Evolutionary conservation across 2,113 vertebrate genomes (phyloP).

Genomic region (Hirundichthys speculiger): DNA sequence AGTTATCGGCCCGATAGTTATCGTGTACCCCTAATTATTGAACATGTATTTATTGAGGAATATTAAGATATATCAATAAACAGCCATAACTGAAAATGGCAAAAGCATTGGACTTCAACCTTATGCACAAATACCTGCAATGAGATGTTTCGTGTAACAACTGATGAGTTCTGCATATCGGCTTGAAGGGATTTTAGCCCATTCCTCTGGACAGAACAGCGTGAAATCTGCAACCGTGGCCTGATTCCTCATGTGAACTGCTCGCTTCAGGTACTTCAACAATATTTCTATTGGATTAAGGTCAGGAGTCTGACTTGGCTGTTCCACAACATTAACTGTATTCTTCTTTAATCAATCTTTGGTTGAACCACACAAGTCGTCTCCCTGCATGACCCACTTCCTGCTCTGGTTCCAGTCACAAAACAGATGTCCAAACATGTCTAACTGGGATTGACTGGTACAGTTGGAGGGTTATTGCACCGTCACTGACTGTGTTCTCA

Average conservation of each 20-base stretch:
- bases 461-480: too few relatives aligned
- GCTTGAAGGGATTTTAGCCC: background rate
- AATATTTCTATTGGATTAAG: constrained; percentile 3
- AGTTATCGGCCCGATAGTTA: too few relatives aligned
- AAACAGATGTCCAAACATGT: background rate
- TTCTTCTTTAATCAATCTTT: background rate
- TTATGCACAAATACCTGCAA: too few relatives aligned
- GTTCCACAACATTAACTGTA: constrained; percentile 4
- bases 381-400: background rate
- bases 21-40: too few relatives aligned
- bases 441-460: too few relatives aligned
- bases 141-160: background rate
- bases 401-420: background rate
- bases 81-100: too few relatives aligned
- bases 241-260: background rate
- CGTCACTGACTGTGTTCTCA: too few relatives aligned
- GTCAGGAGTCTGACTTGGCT: background rate
- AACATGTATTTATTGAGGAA: too few relatives aligned
- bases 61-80: too few relatives aligned
- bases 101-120: too few relatives aligned
- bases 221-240: background rate
- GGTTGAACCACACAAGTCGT: background rate
- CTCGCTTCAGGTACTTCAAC: background rate
- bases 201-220: background rate
- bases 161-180: background rate